Conservation (phyloP, 1,140 invertebrate species). For the Lethocerus indicus region DNA sequence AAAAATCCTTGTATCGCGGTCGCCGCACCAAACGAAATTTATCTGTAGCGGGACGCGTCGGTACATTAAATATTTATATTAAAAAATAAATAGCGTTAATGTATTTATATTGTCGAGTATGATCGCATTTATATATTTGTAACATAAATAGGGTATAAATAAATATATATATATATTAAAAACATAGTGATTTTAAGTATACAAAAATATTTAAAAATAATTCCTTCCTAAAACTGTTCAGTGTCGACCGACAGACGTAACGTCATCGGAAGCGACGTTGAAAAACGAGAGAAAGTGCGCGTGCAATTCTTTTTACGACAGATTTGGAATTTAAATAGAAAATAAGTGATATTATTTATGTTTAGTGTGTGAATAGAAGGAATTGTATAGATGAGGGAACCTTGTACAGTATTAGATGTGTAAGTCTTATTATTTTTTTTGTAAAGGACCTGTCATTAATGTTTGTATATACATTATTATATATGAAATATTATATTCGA, state of each 20-base stretch:
- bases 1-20: too few species aligned
- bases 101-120: background rate
- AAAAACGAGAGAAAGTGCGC: background rate
- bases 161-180: too few species aligned
- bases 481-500: too few species aligned
- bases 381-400: slow-evolving; percentile 2
- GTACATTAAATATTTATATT: slow-evolving; percentile 5
- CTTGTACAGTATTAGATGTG: slow-evolving; percentile 8
- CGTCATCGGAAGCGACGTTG: too few species aligned
- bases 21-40: too few species aligned
- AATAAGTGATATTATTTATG: slow-evolving; percentile 11
- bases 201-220: slow-evolving; percentile 5
- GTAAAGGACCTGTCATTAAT: background rate
- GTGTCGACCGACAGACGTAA: too few species aligned
- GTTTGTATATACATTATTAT: background rate
- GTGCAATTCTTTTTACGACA: slow-evolving; percentile 13
- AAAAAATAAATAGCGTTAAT: background rate
- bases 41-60: too few species aligned
- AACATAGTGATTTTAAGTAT: too few species aligned
- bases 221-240: slow-evolving; percentile 2
- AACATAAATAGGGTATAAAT: too few species aligned
- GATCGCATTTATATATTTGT: too few species aligned
- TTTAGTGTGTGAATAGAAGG: slow-evolving; percentile 10
- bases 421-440: slow-evolving; percentile 1
- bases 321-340: slow-evolving; percentile 2